phyloP scores from a whole-genome alignment of 2,888 invertebrate genomes.

The Ariolimax columbianus region DNA sequence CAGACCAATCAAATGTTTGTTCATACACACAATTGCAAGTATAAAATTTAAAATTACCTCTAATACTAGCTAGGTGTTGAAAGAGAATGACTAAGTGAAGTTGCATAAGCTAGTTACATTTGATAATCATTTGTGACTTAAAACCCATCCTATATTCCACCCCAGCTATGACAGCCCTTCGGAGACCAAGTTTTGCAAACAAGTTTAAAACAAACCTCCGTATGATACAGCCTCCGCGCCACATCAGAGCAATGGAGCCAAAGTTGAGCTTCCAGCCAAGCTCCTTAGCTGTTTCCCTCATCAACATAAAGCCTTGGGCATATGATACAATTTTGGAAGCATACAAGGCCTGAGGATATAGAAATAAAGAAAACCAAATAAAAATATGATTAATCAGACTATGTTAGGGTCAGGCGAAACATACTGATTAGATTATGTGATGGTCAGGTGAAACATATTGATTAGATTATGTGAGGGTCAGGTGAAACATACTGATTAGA shows the following conservation, averaged over 20 bases:
- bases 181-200: background rate
- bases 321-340: slow-evolving; percentile 99
- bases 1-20: no score
- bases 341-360: slow-evolving; percentile 89
- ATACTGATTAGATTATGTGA: no score
- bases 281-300: slow-evolving; percentile 93
- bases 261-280: slow-evolving; percentile 97
- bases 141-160: background rate
- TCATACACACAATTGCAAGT: no score
- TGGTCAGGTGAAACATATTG: no score
- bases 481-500: no score
- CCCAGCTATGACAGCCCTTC: background rate
- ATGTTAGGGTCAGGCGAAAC: no score
- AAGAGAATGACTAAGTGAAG: no score
- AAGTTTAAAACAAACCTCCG: slow-evolving; percentile 83
- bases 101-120: no score
- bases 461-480: no score
- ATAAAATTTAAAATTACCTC: no score
- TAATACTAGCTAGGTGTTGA: no score
- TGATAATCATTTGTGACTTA: no score
- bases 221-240: slow-evolving; percentile 99
- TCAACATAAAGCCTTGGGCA: slow-evolving; percentile 94
- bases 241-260: slow-evolving; percentile 98
- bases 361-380: background rate
- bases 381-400: background rate